Evolutionary conservation across 2,797 vertebrate genomes (phyloP).

Genomic region (Danionella dracula): DNA sequence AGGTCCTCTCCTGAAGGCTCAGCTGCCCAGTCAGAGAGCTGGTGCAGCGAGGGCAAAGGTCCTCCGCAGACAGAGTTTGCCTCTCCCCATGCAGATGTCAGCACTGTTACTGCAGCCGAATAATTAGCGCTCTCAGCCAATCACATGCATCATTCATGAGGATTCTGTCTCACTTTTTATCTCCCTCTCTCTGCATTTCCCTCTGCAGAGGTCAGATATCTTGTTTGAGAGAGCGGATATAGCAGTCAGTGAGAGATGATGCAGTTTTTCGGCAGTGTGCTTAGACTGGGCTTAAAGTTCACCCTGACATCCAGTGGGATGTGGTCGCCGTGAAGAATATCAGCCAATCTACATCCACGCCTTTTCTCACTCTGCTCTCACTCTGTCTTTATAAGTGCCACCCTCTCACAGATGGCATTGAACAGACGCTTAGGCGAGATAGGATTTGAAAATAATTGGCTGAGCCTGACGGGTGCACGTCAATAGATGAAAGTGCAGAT

Average conservation of each 20-base stretch:
- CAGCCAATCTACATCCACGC: not conserved
- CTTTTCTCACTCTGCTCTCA: not conserved
- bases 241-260: conserved; percentile 1
- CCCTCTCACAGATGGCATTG: conserved; percentile 63
- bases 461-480: conserved; percentile 44
- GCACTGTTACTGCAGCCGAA: conserved; percentile 34
- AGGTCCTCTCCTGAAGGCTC: conserved; percentile 15
- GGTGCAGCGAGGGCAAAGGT: conserved; percentile 35
- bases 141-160: conserved; percentile 49
- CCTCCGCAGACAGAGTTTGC: conserved; percentile 13
- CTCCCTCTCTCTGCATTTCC: not conserved
- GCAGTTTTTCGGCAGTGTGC: conserved; percentile 46
- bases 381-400: conserved; percentile 51
- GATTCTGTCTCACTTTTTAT: not conserved
- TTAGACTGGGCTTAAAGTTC: not conserved
- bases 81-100: conserved; percentile 44
- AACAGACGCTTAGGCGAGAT: conserved; percentile 64
- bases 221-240: conserved; percentile 27
- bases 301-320: conserved; percentile 31
- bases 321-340: conserved; percentile 49
- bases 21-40: conserved; percentile 17
- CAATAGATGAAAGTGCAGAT: conserved; percentile 34
- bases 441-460: conserved; percentile 67
- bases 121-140: conserved; percentile 45
- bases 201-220: conserved; percentile 28